Conservation (phyloP, 2,113 vertebrate species). For the Bubo blakistoni region DNA sequence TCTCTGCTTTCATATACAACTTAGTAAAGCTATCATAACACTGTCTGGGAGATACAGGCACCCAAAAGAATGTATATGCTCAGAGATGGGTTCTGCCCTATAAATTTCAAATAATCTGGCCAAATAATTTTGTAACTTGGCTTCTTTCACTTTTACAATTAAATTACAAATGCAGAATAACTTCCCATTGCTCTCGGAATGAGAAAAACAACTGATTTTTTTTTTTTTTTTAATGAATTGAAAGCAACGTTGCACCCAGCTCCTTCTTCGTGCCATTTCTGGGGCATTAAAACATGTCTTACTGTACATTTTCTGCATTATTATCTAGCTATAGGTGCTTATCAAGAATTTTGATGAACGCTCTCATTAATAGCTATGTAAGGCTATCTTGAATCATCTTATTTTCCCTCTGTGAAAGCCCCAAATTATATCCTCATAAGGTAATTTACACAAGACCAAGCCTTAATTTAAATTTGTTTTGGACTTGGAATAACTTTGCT, state of each 20-base stretch:
- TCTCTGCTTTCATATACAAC: not conserved
- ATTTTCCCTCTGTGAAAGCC: not conserved
- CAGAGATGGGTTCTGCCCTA: not conserved
- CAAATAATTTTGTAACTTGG: not conserved
- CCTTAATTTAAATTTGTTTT: not conserved
- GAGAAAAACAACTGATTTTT: not conserved
- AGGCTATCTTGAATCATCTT: not conserved
- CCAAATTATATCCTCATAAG: not conserved
- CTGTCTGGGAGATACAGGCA: not conserved
- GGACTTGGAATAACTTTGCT: not conserved
- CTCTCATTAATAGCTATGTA: not conserved
- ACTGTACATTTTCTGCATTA: not conserved
- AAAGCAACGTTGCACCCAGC: not conserved
- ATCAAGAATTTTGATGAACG: not conserved
- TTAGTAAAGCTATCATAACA: not conserved
- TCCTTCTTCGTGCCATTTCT: not conserved
- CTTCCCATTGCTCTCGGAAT: not conserved
- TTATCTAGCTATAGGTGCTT: not conserved
- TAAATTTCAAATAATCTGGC: not conserved
- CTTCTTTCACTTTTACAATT: not conserved
- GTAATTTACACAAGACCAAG: not conserved
- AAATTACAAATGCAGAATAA: not conserved
- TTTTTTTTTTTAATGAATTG: not conserved
- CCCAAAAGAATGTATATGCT: not conserved
- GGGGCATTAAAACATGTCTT: not conserved